Evolutionary conservation across 2,888 invertebrate genomes (phyloP).

Genomic region (Melanostoma mellinum): DNA sequence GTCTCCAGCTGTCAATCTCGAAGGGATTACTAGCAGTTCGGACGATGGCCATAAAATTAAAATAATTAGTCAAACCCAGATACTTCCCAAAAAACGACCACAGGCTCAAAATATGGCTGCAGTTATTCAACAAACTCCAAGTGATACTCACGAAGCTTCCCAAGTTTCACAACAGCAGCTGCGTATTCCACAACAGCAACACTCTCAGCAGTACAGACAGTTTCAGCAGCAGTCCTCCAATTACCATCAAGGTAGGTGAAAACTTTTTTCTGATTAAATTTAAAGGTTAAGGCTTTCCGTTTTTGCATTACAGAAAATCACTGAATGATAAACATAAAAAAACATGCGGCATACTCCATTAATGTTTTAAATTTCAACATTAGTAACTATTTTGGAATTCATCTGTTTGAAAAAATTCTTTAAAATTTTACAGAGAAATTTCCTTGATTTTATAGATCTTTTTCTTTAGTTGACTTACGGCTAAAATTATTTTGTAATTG

Average conservation of each 20-base stretch:
- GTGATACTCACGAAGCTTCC: slow-evolving; percentile 66
- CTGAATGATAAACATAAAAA: slow-evolving; percentile 59
- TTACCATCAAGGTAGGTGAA: slow-evolving; percentile 63
- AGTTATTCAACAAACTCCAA: slow-evolving; percentile 77
- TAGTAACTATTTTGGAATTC: neutral
- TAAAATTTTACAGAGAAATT: too few species aligned
- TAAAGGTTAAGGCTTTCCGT: slow-evolving; percentile 71
- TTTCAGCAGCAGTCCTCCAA: slow-evolving; percentile 56
- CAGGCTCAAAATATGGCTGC: slow-evolving; percentile 81
- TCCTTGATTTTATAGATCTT: too few species aligned
- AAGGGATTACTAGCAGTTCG: slow-evolving; percentile 72
- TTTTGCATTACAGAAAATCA: slow-evolving; percentile 68
- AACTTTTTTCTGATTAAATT: slow-evolving; percentile 29
- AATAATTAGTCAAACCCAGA: slow-evolving; percentile 81
- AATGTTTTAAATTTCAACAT: slow-evolving; percentile 6
- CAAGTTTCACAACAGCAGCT: slow-evolving; percentile 81
- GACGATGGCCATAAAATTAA: slow-evolving; percentile 81
- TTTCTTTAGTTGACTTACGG: too few species aligned
- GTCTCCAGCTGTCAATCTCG: slow-evolving; percentile 81
- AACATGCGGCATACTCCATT: slow-evolving; percentile 41
- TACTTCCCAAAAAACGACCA: slow-evolving; percentile 81
- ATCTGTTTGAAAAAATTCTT: neutral
- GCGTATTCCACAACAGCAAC: slow-evolving; percentile 79
- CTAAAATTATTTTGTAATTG: too few species aligned
- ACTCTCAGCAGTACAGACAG: slow-evolving; percentile 73